phyloP scores from a whole-genome alignment of 2,888 invertebrate genomes.

The Fragum sueziense region DNA sequence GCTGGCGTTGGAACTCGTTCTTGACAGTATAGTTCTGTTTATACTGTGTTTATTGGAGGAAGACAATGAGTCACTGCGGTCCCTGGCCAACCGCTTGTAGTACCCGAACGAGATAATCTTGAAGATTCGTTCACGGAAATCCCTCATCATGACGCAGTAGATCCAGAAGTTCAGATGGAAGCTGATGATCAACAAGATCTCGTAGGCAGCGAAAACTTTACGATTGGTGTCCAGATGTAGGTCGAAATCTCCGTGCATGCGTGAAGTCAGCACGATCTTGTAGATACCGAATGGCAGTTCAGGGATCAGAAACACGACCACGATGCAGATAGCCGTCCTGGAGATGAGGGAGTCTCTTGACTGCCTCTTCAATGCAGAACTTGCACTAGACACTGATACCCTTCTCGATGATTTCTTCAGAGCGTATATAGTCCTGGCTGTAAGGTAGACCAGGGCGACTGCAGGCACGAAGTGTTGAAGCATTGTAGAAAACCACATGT shows the following conservation, averaged over 20 bases:
- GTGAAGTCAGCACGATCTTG: conserved; percentile 29
- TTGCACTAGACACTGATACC: conserved; percentile 30
- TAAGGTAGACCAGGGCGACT: conserved; percentile 32
- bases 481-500: conserved; percentile 47
- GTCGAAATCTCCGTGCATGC: neutral
- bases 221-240: conserved; percentile 15
- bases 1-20: neutral
- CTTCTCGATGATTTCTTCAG: conserved; percentile 32
- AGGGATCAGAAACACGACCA: conserved; percentile 48
- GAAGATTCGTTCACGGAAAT: conserved; percentile 34
- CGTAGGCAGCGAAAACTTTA: conserved; percentile 38
- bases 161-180: conserved; percentile 57
- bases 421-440: conserved; percentile 33
- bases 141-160: conserved; percentile 57
- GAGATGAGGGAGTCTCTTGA: conserved; percentile 53
- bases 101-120: conserved; percentile 28
- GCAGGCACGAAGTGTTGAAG: conserved; percentile 48
- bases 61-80: neutral
- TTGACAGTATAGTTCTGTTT: neutral
- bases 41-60: neutral
- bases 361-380: conserved; percentile 14
- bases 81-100: neutral
- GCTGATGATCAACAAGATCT: conserved; percentile 36
- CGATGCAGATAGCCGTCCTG: conserved; percentile 43
- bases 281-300: conserved; percentile 52